These are phyloP conservation scores for Apamea crenata DNA, from an alignment of 2,888 invertebrate genomes.

Conservation along the genomic window DNA sequence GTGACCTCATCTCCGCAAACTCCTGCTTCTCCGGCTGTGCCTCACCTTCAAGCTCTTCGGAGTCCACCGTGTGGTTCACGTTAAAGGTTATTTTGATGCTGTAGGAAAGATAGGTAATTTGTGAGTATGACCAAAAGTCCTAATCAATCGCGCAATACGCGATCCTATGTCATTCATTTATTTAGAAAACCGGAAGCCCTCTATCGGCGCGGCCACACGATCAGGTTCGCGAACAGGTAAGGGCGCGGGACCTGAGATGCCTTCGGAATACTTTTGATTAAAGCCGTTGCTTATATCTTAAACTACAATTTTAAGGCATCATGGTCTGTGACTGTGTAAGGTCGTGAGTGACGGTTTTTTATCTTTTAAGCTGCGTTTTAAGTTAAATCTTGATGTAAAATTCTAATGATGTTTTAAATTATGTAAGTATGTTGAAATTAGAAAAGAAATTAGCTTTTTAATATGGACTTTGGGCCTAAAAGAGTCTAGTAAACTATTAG, in stretches of 20 bases:
- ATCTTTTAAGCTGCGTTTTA: not conserved
- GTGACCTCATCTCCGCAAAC: conserved; percentile 96
- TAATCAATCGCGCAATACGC: not conserved
- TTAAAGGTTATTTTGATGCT: conserved; percentile 93
- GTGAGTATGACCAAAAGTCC: not conserved
- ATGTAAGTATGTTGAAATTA: not conserved
- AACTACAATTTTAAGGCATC: not conserved
- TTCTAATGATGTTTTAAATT: not conserved
- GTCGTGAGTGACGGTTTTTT: not conserved
- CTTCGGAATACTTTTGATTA: not conserved
- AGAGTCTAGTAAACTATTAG: not conserved
- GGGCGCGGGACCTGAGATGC: not conserved
- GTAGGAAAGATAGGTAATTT: conserved; percentile 56
- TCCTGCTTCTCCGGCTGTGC: conserved; percentile 92
- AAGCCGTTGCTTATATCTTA: not conserved
- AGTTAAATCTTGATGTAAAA: not conserved
- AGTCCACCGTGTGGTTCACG: conserved; percentile 98
- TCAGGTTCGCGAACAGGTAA: not conserved
- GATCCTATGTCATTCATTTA: not conserved
- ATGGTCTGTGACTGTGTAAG: not conserved
- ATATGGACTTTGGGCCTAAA: not conserved
- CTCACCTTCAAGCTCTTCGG: conserved; percentile 93
- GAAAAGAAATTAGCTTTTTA: not conserved
- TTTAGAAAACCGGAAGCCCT: not conserved
- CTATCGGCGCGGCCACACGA: not conserved